Evolutionary conservation across 64 coral and sea anemone genomes (phyloP).

Genomic region (Platygyra sinensis): DNA sequence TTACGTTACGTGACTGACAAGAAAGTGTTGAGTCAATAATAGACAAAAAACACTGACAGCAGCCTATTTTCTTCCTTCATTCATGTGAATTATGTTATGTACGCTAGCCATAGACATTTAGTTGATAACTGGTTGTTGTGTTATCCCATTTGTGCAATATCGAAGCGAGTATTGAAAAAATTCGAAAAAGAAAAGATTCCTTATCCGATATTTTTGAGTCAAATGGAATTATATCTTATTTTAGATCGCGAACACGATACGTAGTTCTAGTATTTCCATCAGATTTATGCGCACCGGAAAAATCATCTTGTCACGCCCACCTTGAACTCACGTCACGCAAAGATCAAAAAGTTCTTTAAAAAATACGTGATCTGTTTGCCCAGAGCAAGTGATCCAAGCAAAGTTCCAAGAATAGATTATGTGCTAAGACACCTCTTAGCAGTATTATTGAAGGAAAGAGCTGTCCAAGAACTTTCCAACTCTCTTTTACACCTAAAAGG

Average conservation of each 20-base stretch:
- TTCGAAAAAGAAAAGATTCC: not conserved
- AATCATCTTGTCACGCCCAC: constrained; percentile 8
- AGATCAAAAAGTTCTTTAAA: not conserved
- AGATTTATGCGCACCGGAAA: not conserved
- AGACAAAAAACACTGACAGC: not conserved
- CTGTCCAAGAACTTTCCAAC: not conserved
- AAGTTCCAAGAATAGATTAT: not conserved
- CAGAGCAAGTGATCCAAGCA: not conserved
- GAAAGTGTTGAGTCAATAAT: not conserved
- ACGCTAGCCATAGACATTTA: not conserved
- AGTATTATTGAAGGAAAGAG: not conserved
- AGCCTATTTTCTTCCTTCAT: not conserved
- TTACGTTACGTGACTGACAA: constrained; percentile 16
- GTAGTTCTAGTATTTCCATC: not conserved
- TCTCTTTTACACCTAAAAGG: not conserved
- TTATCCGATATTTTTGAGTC: not conserved
- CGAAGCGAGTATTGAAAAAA: not conserved
- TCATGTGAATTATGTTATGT: not conserved
- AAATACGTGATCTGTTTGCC: not conserved
- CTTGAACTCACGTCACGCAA: constrained; percentile 7
- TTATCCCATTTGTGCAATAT: constrained; percentile 18
- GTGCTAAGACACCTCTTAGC: not conserved
- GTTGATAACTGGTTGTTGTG: not conserved
- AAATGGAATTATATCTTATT: not conserved
- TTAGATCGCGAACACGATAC: not conserved